Conservation (phyloP, 2,113 vertebrate species). For the Eolophus roseicapilla region DNA sequence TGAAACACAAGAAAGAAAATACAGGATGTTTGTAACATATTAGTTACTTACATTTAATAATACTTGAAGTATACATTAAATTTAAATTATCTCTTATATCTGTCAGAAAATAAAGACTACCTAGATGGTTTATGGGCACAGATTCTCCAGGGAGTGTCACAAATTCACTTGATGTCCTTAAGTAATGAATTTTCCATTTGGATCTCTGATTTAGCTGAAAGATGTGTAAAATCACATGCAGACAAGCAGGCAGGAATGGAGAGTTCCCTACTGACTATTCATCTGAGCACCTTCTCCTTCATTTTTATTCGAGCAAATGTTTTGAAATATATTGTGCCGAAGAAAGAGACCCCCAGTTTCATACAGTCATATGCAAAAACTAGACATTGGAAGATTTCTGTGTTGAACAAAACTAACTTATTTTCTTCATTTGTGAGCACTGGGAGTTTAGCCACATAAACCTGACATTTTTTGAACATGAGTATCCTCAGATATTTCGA, state of each 20-base stretch:
- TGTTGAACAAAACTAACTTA: not conserved
- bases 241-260: not conserved
- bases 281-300: not conserved
- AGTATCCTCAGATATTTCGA: not conserved
- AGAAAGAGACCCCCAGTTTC: not conserved
- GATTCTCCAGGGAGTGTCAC: slow-evolving; percentile 50
- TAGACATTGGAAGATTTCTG: not conserved
- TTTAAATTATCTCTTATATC: slow-evolving; percentile 49
- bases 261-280: not conserved
- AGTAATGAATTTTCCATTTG: slow-evolving; percentile 47
- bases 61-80: slow-evolving; percentile 60
- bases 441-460: not conserved
- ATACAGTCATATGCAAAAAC: not conserved
- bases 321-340: not conserved
- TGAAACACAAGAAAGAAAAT: not conserved
- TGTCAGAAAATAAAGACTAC: slow-evolving; percentile 56
- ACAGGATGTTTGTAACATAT: not conserved
- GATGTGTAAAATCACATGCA: not conserved
- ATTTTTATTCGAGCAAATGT: not conserved
- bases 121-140: slow-evolving; percentile 45
- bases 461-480: not conserved
- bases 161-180: slow-evolving; percentile 46
- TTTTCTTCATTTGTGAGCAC: not conserved
- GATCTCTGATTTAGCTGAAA: slow-evolving; percentile 16
- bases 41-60: slow-evolving; percentile 56